phyloP scores from a whole-genome alignment of 1,140 invertebrate genomes.

The Melipona quadrifasciata region DNA sequence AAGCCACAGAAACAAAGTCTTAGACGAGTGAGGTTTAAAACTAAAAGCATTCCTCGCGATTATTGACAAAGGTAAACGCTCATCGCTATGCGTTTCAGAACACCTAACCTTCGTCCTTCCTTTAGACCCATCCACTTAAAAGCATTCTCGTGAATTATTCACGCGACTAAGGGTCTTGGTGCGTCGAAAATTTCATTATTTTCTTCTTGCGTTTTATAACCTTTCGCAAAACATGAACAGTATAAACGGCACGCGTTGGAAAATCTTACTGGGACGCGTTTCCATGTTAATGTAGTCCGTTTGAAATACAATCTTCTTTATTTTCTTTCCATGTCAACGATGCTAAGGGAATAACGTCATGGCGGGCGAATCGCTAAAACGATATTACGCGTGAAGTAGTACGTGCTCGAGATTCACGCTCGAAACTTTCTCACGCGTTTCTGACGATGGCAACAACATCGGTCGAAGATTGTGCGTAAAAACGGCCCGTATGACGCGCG shows the following conservation, averaged over 20 bases:
- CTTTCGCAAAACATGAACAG: not conserved
- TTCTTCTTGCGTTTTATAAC: constrained; percentile 36
- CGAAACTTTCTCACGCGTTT: not conserved
- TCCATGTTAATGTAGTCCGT: not conserved
- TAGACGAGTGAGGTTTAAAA: constrained; percentile 54
- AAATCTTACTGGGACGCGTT: not conserved
- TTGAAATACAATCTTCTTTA: constrained; percentile 9
- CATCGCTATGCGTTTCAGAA: constrained; percentile 45
- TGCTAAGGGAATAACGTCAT: not conserved
- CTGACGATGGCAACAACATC: not conserved
- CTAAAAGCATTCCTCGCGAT: constrained; percentile 68
- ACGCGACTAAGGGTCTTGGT: constrained; percentile 47
- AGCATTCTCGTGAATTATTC: constrained; percentile 66
- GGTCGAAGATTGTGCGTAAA: constrained; percentile 11
- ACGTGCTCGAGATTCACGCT: not conserved
- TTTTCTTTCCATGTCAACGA: not conserved
- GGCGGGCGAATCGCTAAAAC: not conserved
- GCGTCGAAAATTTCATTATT: constrained; percentile 52
- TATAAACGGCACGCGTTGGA: not conserved
- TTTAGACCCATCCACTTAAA: constrained; percentile 52
- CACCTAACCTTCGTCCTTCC: constrained; percentile 33
- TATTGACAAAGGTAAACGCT: constrained; percentile 66
- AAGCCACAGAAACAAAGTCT: constrained; percentile 35
- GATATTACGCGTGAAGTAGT: not conserved
- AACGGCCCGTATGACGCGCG: constrained; percentile 21